Evolutionary conservation across 2,888 invertebrate genomes (phyloP).

Genomic region (Caenorhabditis uteleia): DNA sequence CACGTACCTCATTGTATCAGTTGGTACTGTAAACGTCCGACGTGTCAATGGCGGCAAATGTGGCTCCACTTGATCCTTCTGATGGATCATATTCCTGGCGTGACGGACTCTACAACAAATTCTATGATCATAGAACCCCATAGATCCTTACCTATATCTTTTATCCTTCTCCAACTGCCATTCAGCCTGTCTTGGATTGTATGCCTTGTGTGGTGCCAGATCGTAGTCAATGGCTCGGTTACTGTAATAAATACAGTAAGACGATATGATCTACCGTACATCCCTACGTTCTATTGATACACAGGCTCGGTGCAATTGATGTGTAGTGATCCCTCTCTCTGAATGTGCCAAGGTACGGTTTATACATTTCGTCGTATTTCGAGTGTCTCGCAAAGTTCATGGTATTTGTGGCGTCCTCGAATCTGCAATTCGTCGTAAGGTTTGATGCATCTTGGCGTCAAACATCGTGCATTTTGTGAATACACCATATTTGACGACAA

Average conservation of each 20-base stretch:
- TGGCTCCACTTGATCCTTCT: constrained; percentile 36
- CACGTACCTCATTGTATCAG: constrained; percentile 42
- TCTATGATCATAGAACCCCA: neutral
- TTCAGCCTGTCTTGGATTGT: constrained; percentile 61
- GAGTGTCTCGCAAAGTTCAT: constrained; percentile 44
- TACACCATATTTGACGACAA: neutral
- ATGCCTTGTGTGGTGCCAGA: constrained; percentile 55
- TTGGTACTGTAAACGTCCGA: constrained; percentile 40
- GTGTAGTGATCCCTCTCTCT: constrained; percentile 47
- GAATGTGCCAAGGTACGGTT: constrained; percentile 49
- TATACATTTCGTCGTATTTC: constrained; percentile 54
- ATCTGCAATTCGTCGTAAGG: constrained; percentile 10
- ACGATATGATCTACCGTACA: neutral
- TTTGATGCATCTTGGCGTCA: neutral
- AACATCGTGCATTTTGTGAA: neutral
- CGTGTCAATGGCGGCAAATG: constrained; percentile 45
- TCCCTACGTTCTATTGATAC: constrained; percentile 39
- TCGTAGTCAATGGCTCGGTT: constrained; percentile 56
- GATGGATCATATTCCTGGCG: constrained; percentile 26
- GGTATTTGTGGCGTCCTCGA: constrained; percentile 35
- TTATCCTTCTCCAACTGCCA: constrained; percentile 56
- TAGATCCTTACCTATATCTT: constrained; percentile 19
- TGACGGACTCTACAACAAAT: constrained; percentile 22
- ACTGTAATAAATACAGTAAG: constrained; percentile 24
- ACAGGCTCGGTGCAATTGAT: constrained; percentile 52